Conservation (phyloP, 2,113 vertebrate genomes). For the Gnathonemus echidnorhynchus region DNA sequence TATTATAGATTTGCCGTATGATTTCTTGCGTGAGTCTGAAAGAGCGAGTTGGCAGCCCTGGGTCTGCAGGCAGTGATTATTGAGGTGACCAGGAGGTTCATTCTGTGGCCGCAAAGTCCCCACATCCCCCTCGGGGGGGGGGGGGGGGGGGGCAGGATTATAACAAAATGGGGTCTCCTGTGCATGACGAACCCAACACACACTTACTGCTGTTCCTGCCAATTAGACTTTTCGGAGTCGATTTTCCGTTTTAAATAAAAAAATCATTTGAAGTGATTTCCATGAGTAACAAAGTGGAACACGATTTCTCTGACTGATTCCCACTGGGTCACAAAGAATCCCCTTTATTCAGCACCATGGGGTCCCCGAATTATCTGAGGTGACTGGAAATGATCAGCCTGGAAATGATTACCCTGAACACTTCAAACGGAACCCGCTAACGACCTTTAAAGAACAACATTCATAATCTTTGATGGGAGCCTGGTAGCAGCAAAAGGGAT, state of each 20-base stretch:
- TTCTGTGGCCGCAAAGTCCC: not conserved
- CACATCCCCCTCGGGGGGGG: not conserved
- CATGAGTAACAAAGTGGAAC: constrained; percentile 6
- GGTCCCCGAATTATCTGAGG: not conserved
- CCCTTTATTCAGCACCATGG: not conserved
- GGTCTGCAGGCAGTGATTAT: not conserved
- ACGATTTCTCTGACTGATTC: not conserved
- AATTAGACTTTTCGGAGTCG: not conserved
- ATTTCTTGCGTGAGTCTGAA: too few relatives aligned
- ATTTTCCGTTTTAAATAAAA: not conserved
- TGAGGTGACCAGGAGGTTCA: not conserved
- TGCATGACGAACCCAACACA: not conserved
- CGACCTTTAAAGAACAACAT: not conserved
- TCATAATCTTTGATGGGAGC: not conserved
- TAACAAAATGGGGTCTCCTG: not conserved
- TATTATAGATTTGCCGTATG: too few relatives aligned
- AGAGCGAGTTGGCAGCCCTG: too few relatives aligned
- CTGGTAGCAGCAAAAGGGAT: not conserved
- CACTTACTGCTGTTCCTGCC: not conserved
- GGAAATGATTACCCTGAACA: not conserved
- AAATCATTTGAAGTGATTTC: not conserved
- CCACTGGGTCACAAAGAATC: not conserved
- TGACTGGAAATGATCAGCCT: not conserved
- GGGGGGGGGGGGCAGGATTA: not conserved
- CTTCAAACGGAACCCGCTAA: not conserved